Evolutionary conservation across 2,113 vertebrate genomes (phyloP), one percentile per base, ranked within the genome.

Genomic region (Syngnathoides biaculeatus): DNA sequence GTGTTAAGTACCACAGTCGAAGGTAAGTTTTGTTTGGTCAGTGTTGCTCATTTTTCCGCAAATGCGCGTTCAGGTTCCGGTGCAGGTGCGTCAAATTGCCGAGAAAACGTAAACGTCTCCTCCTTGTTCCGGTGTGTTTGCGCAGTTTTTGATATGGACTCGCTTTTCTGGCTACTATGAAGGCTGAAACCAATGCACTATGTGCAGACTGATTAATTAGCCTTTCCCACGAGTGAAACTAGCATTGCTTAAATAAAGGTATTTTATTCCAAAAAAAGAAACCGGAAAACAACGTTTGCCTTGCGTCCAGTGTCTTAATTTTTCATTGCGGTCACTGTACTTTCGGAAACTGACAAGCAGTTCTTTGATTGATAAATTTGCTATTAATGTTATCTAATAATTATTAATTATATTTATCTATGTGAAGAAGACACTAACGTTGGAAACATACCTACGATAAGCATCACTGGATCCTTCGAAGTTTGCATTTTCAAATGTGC

Each of bases 41-140:
- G 3, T 8, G 35, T 57, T 47, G 68, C 45, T n/a, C 24, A 2
- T 47, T 9, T 19, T 8, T 8, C 7, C n/a, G 43, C 74, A 67
- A 59, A 52, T 69, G 60, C 69, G 57, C 43, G 35, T 52, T 72
- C 72, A 80, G 75, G 35, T 52, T 72, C 72, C 79, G 75, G 61
- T 68, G 66, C 67, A 26, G 48, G 1, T 17, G 27, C 24, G 47
- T 66, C 69, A 66, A 68, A 55, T 5, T 67, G 10, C 9, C 5
- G 20, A 42, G 8, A 61, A 61, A 59, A 61, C 12, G 52, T 14
- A 15, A 26, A 26, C 14, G 12, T 27, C 13, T 20, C 20, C 26
- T 17, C 15, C 9, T 5, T 17, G 2, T 9, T 38, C 19, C 38
- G 3, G 22, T 26, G 11, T 24, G 13, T 27, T 9, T 13, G 59